Evolutionary conservation across 2,113 vertebrate species (phyloP).

Genomic region (Ceyx cyanopectus): DNA sequence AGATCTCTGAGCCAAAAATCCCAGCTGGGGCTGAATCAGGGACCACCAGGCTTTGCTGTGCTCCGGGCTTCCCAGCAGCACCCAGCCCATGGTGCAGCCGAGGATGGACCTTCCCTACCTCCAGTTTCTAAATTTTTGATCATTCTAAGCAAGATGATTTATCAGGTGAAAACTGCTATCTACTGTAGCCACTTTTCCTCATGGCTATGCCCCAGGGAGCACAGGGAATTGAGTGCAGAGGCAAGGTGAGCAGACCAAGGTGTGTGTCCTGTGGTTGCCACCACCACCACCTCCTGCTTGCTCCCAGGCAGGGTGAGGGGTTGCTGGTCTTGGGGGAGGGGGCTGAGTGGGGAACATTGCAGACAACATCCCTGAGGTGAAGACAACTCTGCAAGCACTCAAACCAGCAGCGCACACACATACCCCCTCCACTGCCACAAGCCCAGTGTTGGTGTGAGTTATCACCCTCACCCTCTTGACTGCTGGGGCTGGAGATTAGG

Average conservation of each 20-base stretch:
- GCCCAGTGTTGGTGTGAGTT: not conserved
- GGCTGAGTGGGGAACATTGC: not conserved
- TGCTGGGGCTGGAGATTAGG: constrained; percentile 66
- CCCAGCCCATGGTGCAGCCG: accelerated
- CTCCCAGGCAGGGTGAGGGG: accelerated
- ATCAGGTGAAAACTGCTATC: not conserved
- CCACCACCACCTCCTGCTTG: not conserved
- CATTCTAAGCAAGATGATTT: not conserved
- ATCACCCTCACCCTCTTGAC: not conserved
- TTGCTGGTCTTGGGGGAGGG: not conserved
- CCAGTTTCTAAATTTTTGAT: not conserved
- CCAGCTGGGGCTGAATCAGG: not conserved
- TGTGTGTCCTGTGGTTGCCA: not conserved
- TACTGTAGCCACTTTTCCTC: not conserved
- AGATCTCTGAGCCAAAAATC: not conserved
- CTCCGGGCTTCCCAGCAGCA: not conserved
- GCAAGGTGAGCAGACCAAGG: accelerated
- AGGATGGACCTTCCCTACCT: not conserved
- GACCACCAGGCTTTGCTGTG: not conserved
- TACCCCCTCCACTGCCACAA: not conserved
- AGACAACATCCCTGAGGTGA: not conserved
- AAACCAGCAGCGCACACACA: not conserved
- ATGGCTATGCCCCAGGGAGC: not conserved
- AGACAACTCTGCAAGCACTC: not conserved
- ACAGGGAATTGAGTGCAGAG: not conserved